Percentiles rank a stretch among this genome's conserved stretches.
These are phyloP conservation scores for Bufotes viridis DNA, from an alignment of 2,797 vertebrate species.

Conservation along the genomic window DNA sequence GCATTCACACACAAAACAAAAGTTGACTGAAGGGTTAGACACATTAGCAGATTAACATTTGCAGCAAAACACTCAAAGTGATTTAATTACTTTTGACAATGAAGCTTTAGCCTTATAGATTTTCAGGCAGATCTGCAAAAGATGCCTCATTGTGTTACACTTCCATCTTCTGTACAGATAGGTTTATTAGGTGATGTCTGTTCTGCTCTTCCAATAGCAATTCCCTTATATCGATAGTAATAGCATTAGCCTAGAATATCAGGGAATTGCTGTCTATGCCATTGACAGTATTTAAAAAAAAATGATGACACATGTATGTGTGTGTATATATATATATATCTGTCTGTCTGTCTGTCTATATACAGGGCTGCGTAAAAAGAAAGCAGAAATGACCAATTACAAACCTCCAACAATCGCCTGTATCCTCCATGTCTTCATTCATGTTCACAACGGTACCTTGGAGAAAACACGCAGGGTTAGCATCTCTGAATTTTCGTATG, in stretches of 20 bases:
- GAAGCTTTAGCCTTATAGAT: constrained; percentile 11
- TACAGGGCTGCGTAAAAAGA: no score
- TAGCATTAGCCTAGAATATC: neutral
- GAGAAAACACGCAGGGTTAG: no score
- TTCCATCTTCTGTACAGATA: neutral
- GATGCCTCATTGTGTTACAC: neutral
- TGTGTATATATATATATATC: no score
- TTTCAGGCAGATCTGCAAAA: constrained; percentile 10
- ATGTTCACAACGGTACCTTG: no score
- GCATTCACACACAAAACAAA: constrained; percentile 13
- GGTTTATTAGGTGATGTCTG: constrained; percentile 8
- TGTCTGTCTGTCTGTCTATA: no score
- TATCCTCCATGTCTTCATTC: no score
- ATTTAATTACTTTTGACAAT: constrained; percentile 44
- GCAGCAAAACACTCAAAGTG: constrained; percentile 29
- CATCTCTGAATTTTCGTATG: no score
- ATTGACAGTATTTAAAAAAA: neutral
- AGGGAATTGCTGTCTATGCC: neutral
- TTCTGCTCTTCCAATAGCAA: neutral
- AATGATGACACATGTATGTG: neutral
- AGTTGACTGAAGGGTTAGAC: neutral
- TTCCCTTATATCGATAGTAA: neutral
- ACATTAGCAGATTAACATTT: constrained; percentile 2
- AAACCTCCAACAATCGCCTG: no score
- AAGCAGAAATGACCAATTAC: no score